Evolutionary conservation across 2,888 invertebrate species (phyloP), one percentile per base, ranked within the genome.

Genomic region (Podotricha telesiphe): DNA sequence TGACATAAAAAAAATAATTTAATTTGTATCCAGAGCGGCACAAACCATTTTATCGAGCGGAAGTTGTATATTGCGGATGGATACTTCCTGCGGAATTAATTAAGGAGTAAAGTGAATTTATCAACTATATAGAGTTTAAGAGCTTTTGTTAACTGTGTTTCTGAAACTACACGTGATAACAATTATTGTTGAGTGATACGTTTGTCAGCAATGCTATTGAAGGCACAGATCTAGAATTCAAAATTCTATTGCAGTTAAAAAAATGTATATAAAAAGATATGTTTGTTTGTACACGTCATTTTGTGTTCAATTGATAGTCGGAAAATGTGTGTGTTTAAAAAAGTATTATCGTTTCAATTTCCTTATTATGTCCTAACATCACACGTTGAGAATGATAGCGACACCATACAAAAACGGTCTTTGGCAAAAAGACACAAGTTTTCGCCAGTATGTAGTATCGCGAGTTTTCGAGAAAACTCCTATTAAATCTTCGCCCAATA

Each of bases 61-160:
- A 73, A 68, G 71, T 68, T 68, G 68, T 73, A 58, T 67, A 74
- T 71, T 68, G 64, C 73, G 73, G 72, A 71, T 69, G 72, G 68
- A 71, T 71, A 69, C 69, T 68, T 74, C 74, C 73, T 64, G 68
- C 61, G 28, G 75, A 75, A 71, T 74, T 75, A 75, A 75, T 75
- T 71, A 73, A 68, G 69, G 69, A 69, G 63, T 53, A 66, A 68
- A 59, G 65, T 47, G 66, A 75, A 71, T 71, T 70, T 66, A 67
- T 64, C 62, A 48, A 62, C 62, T 47, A 34, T 28, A 59, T 22
- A 59, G 11, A 45, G 59, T 59, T 59, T 59, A 42, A 59, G 55
- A 34, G 55, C 55, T 37, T 55, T 55, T 55, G 55, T 55, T 55
- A 55, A 55, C 34, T 37, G 34, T 55, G 55, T 37, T 48, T 34